phyloP scores from a whole-genome alignment of 2,888 invertebrate species.

The Mesopsocus fuscifrons region DNA sequence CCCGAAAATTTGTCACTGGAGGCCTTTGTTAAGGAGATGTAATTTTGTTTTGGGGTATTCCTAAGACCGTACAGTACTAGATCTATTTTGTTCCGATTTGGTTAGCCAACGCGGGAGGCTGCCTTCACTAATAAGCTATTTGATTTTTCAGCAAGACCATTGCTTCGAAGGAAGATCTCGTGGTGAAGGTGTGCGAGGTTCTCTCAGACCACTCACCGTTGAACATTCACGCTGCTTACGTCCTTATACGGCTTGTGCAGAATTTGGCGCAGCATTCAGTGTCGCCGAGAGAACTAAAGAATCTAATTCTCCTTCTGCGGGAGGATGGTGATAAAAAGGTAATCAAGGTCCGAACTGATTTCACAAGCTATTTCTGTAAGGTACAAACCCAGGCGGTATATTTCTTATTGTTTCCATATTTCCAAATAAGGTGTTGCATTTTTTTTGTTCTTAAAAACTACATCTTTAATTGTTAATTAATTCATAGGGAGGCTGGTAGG shows the following conservation, averaged over 20 bases:
- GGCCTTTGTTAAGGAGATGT: background rate
- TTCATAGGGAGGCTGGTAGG: too few relatives aligned
- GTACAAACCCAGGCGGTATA: too few relatives aligned
- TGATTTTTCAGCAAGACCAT: constrained; percentile 30
- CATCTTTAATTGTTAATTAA: too few relatives aligned
- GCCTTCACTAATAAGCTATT: too few relatives aligned
- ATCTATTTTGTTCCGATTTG: too few relatives aligned
- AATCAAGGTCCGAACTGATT: constrained; percentile 9
- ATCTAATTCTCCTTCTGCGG: constrained; percentile 28
- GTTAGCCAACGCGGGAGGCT: too few relatives aligned
- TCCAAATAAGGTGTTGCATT: background rate
- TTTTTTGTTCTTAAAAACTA: constrained; percentile 1
- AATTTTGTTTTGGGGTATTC: constrained; percentile 10
- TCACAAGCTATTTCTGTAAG: background rate
- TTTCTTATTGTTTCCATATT: too few relatives aligned
- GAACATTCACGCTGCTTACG: constrained; percentile 26
- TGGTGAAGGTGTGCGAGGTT: constrained; percentile 28
- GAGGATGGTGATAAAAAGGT: constrained; percentile 24
- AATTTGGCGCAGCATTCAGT: constrained; percentile 35
- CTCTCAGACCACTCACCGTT: constrained; percentile 26
- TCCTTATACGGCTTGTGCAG: constrained; percentile 34
- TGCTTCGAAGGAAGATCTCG: constrained; percentile 31
- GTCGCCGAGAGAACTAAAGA: constrained; percentile 34
- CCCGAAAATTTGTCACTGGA: background rate
- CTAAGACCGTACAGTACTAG: too few relatives aligned